A percentile compares a stretch with the other conserved stretches of the same genome.
Conservation (phyloP, 2,113 vertebrate genomes). For the Arizona elegans region DNA sequence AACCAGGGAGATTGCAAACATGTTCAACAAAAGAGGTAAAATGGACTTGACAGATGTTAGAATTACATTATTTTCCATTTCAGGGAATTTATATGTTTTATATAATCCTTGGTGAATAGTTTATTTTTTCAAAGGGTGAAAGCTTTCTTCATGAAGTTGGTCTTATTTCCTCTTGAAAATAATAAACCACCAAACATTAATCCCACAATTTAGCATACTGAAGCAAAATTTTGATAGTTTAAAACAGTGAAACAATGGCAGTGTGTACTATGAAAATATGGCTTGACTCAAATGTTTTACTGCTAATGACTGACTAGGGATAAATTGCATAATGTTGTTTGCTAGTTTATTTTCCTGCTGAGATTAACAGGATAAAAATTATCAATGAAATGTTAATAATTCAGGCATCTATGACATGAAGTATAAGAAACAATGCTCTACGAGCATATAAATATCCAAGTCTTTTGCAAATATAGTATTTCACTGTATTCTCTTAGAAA, state of each 20-base stretch:
- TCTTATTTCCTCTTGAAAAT: constrained; percentile 14
- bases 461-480: constrained; percentile 53
- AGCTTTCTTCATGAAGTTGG: background rate
- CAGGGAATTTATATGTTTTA: background rate
- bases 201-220: background rate
- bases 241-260: constrained; percentile 8
- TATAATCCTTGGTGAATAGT: background rate
- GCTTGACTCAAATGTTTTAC: constrained; percentile 25
- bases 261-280: background rate
- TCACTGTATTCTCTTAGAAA: background rate
- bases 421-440: constrained; percentile 41
- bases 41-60: background rate
- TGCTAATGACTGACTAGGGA: constrained; percentile 37
- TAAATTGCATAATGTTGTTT: constrained; percentile 24
- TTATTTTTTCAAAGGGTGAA: constrained; percentile 13
- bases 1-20: background rate
- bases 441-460: constrained; percentile 41
- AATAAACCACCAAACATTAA: background rate
- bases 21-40: background rate
- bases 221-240: constrained; percentile 20
- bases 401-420: constrained; percentile 38
- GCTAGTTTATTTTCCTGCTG: constrained; percentile 36
- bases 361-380: constrained; percentile 33
- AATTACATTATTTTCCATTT: background rate
- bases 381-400: constrained; percentile 44